phyloP scores from a whole-genome alignment of 2,888 invertebrate genomes.

The Chymomyza amoena region DNA sequence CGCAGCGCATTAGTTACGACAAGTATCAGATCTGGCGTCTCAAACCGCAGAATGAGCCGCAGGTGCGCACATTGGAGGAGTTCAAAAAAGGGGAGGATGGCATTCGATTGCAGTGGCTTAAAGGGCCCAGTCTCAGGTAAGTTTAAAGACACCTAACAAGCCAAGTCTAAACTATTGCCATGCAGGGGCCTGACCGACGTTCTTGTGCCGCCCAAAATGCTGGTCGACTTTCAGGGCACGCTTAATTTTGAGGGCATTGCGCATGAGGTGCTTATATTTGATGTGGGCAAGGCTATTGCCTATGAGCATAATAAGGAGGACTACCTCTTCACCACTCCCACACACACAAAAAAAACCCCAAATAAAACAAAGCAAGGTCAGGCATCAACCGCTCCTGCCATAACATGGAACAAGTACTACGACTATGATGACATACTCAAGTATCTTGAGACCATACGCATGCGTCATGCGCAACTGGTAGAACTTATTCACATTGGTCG shows the following conservation, averaged over 20 bases:
- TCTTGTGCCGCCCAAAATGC: constrained; percentile 85
- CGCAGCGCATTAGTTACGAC: constrained; percentile 75
- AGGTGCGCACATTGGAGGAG: constrained; percentile 78
- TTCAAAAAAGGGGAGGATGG: constrained; percentile 79
- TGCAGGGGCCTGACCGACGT: constrained; percentile 83
- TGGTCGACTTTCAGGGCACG: constrained; percentile 77
- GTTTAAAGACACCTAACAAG: neutral
- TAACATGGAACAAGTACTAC: constrained; percentile 86
- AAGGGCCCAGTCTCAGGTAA: constrained; percentile 80
- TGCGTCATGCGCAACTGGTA: constrained; percentile 83
- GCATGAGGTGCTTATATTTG: constrained; percentile 84
- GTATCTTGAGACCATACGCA: constrained; percentile 84
- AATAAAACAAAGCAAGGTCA: constrained; percentile 26
- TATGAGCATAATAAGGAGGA: constrained; percentile 83
- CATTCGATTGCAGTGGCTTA: constrained; percentile 82
- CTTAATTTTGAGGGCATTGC: constrained; percentile 83
- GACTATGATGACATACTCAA: constrained; percentile 85
- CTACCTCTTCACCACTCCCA: constrained; percentile 74
- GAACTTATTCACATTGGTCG: constrained; percentile 86
- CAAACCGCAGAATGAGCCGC: constrained; percentile 77
- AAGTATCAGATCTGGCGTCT: constrained; percentile 80
- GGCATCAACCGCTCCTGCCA: constrained; percentile 72
- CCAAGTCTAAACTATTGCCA: neutral
- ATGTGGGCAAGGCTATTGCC: constrained; percentile 86
- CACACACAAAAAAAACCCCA: constrained; percentile 18